phyloP scores from a whole-genome alignment of 2,888 invertebrate species.

The Pseudeuparius sepicola region DNA sequence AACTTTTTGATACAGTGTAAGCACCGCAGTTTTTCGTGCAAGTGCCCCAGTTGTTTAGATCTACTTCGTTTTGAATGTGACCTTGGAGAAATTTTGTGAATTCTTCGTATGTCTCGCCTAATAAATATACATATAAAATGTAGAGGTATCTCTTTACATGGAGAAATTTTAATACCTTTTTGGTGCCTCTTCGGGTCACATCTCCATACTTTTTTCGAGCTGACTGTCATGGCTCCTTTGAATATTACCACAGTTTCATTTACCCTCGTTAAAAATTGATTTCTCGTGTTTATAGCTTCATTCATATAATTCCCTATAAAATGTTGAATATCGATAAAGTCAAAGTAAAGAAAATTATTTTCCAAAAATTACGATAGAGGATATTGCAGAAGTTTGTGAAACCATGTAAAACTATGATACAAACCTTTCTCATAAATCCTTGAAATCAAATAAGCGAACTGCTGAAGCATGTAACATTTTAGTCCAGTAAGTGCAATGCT shows the following conservation, averaged over 20 bases:
- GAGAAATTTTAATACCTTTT: conserved; percentile 20
- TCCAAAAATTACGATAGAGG: conserved; percentile 1
- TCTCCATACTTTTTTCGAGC: conserved; percentile 18
- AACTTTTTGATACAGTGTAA: conserved; percentile 18
- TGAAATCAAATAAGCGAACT: conserved; percentile 34
- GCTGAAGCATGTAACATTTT: conserved; percentile 75
- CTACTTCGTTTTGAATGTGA: conserved; percentile 76
- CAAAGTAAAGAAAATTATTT: neutral
- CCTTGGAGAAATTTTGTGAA: conserved; percentile 69
- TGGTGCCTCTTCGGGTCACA: conserved; percentile 23
- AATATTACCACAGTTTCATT: conserved; percentile 19
- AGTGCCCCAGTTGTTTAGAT: conserved; percentile 56
- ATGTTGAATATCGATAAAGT: neutral
- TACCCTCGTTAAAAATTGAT: conserved; percentile 18
- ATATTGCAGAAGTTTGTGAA: neutral
- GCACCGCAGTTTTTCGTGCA: conserved; percentile 49
- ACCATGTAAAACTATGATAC: neutral
- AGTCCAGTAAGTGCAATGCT: conserved; percentile 66
- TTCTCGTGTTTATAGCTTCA: conserved; percentile 16
- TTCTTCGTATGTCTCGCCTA: conserved; percentile 56
- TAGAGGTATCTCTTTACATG: neutral
- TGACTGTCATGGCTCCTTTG: conserved; percentile 17
- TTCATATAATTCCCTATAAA: conserved; percentile 23
- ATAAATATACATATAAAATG: conserved; percentile 12
- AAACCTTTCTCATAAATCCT: conserved; percentile 16